A percentile compares a stretch with the other conserved stretches of the same genome.
phyloP scores from a whole-genome alignment of 2,888 invertebrate genomes.

The Acrobasis suavella region DNA sequence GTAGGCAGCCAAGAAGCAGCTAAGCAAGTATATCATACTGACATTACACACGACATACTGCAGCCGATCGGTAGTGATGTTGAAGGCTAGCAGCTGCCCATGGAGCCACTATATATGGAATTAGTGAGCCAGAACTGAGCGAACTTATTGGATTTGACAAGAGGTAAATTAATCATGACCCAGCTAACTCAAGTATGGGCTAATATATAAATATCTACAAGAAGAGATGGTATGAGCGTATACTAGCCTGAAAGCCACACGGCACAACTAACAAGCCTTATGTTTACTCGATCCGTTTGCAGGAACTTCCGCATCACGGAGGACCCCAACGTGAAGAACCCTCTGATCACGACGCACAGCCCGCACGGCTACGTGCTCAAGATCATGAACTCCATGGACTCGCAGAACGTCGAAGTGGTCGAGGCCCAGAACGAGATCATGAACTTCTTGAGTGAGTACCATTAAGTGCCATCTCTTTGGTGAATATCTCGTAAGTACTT shows the following conservation, averaged over 20 bases:
- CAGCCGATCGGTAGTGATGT: no score
- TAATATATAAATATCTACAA: no score
- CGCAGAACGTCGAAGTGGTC: slow-evolving; percentile 84
- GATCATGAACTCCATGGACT: slow-evolving; percentile 91
- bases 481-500: no score
- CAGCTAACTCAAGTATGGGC: neutral
- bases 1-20: slow-evolving; percentile 23
- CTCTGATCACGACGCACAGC: slow-evolving; percentile 78
- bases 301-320: slow-evolving; percentile 67
- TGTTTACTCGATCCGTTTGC: no score
- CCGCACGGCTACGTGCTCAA: slow-evolving; percentile 89
- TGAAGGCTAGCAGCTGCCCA: no score
- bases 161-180: neutral
- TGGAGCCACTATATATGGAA: no score
- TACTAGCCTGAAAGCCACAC: no score
- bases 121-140: no score
- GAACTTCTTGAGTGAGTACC: slow-evolving; percentile 84
- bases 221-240: no score
- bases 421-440: slow-evolving; percentile 90
- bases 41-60: slow-evolving; percentile 55
- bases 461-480: no score
- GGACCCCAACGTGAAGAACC: slow-evolving; percentile 82
- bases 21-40: slow-evolving; percentile 70
- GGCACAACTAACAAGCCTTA: no score
- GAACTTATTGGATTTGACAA: no score